Evolutionary conservation across 2,797 vertebrate genomes (phyloP).

Genomic region (Masticophis lateralis): DNA sequence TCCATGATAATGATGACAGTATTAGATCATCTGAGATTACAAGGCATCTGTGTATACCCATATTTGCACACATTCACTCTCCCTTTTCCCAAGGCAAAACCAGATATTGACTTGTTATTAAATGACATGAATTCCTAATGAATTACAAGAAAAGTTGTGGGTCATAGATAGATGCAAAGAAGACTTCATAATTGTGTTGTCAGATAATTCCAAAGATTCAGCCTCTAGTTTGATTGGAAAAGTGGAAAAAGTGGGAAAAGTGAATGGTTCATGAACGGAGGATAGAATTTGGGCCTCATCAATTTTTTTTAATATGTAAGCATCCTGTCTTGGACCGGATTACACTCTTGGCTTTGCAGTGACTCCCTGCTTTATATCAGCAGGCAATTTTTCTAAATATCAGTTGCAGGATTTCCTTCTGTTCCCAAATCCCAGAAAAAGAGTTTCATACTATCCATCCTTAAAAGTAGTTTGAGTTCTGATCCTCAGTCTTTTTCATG

Average conservation of each 20-base stretch:
- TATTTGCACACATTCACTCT: background rate
- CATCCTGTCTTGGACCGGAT: background rate
- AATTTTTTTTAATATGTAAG: background rate
- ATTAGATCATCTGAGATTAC: background rate
- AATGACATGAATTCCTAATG: background rate
- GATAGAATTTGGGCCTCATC: background rate
- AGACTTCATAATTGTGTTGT: background rate
- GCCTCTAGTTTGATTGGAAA: background rate
- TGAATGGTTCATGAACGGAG: background rate
- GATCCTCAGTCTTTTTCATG: background rate
- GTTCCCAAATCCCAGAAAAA: background rate
- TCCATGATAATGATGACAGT: background rate
- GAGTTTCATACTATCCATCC: background rate
- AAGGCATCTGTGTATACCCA: background rate
- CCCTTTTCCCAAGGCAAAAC: background rate
- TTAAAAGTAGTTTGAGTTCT: background rate
- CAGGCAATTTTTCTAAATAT: background rate
- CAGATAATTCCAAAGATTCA: background rate
- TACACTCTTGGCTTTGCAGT: background rate
- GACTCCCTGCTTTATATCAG: background rate
- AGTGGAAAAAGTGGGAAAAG: background rate
- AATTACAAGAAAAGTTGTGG: background rate
- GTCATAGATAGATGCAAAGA: background rate
- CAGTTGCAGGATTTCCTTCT: background rate
- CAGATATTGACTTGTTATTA: background rate